Conservation (phyloP, 2,888 invertebrate genomes). For the Phalera bucephala region DNA sequence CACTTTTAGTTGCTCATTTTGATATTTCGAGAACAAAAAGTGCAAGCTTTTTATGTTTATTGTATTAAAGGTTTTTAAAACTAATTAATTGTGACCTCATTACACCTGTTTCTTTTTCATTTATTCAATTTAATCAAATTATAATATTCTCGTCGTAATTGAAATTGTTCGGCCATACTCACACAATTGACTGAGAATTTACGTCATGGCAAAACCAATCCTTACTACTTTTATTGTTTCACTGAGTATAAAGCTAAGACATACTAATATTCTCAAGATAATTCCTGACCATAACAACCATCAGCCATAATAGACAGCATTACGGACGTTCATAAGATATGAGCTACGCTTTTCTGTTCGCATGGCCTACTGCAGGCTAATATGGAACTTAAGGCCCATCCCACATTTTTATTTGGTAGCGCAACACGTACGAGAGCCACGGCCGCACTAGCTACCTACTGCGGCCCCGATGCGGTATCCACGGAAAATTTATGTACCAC, state of each 20-base stretch:
- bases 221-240: too few species aligned
- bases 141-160: too few species aligned
- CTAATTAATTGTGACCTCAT: too few species aligned
- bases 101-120: too few species aligned
- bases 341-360: constrained; percentile 24
- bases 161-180: too few species aligned
- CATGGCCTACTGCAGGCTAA: constrained; percentile 25
- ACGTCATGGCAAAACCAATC: too few species aligned
- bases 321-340: constrained; percentile 22
- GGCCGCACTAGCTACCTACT: constrained; percentile 68
- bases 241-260: too few species aligned
- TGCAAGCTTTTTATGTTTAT: too few species aligned
- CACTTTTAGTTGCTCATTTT: constrained; percentile 15
- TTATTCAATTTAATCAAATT: too few species aligned
- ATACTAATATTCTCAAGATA: background rate
- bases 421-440: constrained; percentile 64
- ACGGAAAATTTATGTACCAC: constrained; percentile 77
- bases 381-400: constrained; percentile 42
- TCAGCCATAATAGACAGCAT: constrained; percentile 19
- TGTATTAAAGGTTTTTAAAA: too few species aligned
- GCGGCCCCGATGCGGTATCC: constrained; percentile 77
- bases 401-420: constrained; percentile 67
- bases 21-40: too few species aligned
- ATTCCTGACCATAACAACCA: background rate
- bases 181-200: too few species aligned